Percentiles rank a stretch among this genome's conserved stretches.
Evolutionary conservation across 2,797 vertebrate species (phyloP).

Genomic region (Poecilia wingei): DNA sequence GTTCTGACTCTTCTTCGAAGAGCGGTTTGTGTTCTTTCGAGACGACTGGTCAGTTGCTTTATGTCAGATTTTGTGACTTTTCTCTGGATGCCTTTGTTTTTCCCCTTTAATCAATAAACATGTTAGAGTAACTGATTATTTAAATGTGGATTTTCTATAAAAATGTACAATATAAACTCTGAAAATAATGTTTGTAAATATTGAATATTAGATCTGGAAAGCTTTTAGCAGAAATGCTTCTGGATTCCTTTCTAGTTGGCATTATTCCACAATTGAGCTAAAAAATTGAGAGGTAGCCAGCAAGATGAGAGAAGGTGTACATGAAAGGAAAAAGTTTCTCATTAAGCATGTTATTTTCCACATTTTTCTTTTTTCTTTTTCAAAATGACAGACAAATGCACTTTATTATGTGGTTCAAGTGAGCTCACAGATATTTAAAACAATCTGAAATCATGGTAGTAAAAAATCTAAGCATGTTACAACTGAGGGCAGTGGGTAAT

Average conservation of each 20-base stretch:
- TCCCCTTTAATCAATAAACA: not conserved
- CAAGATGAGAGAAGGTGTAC: not conserved
- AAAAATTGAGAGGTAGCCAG: not conserved
- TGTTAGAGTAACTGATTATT: not conserved
- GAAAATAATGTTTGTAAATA: not conserved
- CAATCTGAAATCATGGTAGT: not conserved
- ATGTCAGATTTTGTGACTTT: not conserved
- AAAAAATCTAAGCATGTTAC: not conserved
- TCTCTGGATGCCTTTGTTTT: not conserved
- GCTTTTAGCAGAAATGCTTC: not conserved
- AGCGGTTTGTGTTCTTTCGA: not conserved
- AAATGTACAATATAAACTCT: not conserved
- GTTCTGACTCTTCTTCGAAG: not conserved
- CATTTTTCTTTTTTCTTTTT: not conserved
- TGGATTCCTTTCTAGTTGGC: not conserved
- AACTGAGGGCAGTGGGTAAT: not conserved
- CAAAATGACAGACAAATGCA: not conserved
- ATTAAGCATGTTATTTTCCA: not conserved
- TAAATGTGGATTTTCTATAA: not conserved
- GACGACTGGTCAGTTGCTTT: not conserved
- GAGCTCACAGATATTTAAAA: not conserved
- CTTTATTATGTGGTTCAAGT: not conserved
- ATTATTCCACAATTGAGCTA: not conserved
- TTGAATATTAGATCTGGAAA: not conserved
- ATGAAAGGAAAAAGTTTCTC: not conserved